phyloP scores from a whole-genome alignment of 2,113 vertebrate species.

The Echinops telfairi region DNA sequence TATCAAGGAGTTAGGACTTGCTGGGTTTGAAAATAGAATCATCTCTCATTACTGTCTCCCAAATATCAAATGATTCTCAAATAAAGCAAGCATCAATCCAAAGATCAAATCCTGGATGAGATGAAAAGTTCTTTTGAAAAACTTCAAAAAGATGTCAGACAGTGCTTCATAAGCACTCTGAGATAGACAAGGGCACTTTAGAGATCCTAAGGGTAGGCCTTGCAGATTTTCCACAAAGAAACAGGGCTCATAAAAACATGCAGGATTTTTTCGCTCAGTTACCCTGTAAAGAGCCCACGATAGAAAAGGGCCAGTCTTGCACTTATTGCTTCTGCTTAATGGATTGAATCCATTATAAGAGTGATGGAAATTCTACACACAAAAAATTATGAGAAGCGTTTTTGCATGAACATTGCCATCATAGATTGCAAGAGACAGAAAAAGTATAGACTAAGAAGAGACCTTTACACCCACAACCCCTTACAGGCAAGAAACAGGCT shows the following conservation, averaged over 20 bases:
- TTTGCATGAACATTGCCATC: too few species aligned
- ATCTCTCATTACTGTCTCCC: constrained; percentile 20
- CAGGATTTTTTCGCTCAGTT: background rate
- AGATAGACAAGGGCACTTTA: background rate
- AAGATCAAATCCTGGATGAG: background rate
- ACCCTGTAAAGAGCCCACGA: too few species aligned
- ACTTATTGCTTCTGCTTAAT: too few species aligned
- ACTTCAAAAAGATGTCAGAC: background rate
- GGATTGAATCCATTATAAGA: too few species aligned
- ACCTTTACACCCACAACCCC: too few species aligned
- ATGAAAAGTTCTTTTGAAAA: background rate
- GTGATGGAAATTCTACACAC: too few species aligned
- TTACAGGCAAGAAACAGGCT: too few species aligned
- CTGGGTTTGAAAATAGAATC: constrained; percentile 33
- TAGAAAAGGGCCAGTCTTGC: too few species aligned
- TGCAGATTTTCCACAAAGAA: background rate
- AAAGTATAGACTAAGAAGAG: too few species aligned
- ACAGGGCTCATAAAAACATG: background rate
- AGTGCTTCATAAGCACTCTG: background rate
- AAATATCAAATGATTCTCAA: constrained; percentile 42
- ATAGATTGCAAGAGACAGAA: too few species aligned
- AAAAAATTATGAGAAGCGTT: too few species aligned
- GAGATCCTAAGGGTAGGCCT: background rate
- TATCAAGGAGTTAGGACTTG: background rate
- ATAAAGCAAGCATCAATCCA: background rate